A percentile compares a stretch with the other conserved stretches of the same genome.
Conservation (phyloP, 2,797 vertebrate species). For the Craterocephalus amniculus region DNA sequence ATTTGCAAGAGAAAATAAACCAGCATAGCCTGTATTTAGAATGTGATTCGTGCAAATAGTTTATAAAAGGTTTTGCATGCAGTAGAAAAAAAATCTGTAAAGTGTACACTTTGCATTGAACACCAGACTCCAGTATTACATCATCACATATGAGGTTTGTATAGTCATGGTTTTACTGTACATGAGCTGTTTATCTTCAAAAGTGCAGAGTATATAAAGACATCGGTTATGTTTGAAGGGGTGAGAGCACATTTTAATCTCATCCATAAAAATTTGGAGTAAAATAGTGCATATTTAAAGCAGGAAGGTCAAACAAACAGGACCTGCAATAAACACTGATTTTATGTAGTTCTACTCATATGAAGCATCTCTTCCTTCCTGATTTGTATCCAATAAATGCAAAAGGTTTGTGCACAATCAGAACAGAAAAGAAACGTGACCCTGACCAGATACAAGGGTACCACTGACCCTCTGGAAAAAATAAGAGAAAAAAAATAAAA, state of each 20-base stretch:
- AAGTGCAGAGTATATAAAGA: too few relatives aligned
- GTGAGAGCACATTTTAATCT: neutral
- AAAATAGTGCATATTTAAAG: neutral
- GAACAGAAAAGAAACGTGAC: neutral
- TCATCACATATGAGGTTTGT: too few relatives aligned
- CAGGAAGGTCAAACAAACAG: neutral
- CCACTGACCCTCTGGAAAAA: neutral
- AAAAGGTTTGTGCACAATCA: neutral
- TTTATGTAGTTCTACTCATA: too few relatives aligned
- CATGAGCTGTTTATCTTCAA: too few relatives aligned
- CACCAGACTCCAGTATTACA: too few relatives aligned
- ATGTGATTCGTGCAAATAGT: neutral
- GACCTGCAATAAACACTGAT: too few relatives aligned
- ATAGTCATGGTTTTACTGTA: too few relatives aligned
- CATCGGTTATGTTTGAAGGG: neutral
- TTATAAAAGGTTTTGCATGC: neutral
- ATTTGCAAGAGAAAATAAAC: too few relatives aligned
- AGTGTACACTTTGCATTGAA: too few relatives aligned
- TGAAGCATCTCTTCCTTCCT: neutral
- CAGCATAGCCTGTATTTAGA: neutral
- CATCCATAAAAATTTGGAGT: neutral
- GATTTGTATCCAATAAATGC: neutral
- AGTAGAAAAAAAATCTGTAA: too few relatives aligned
- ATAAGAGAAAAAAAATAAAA: neutral
- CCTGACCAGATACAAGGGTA: neutral